phyloP scores from a whole-genome alignment of 2,888 invertebrate species.

The Gortyna flavago region DNA sequence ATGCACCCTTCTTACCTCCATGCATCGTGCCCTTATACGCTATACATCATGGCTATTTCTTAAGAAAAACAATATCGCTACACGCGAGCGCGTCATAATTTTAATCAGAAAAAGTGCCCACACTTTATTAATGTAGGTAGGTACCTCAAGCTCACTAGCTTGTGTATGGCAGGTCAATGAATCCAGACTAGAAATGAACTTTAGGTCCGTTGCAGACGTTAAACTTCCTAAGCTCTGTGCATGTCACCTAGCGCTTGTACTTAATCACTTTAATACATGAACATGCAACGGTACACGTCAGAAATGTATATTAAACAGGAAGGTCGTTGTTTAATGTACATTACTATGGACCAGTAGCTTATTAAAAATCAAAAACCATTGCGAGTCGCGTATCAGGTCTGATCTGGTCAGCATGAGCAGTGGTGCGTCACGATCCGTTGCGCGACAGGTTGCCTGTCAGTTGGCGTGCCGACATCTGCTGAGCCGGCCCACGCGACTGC shows the following conservation, averaged over 20 bases:
- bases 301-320: slow-evolving; percentile 40
- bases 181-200: slow-evolving; percentile 73
- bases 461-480: slow-evolving; percentile 86
- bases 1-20: slow-evolving; percentile 78
- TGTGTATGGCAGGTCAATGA: slow-evolving; percentile 74
- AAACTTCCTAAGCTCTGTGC: slow-evolving; percentile 45
- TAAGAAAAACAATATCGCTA: slow-evolving; percentile 82
- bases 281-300: slow-evolving; percentile 38
- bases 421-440: slow-evolving; percentile 88
- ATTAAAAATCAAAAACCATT: slow-evolving; percentile 83
- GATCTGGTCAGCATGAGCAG: slow-evolving; percentile 82
- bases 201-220: slow-evolving; percentile 70
- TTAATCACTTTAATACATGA: slow-evolving; percentile 42
- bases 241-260: slow-evolving; percentile 42
- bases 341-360: slow-evolving; percentile 64
- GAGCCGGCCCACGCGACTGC: slow-evolving; percentile 75
- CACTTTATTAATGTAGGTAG: slow-evolving; percentile 70
- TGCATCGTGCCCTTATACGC: slow-evolving; percentile 78
- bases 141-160: slow-evolving; percentile 71
- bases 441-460: slow-evolving; percentile 89
- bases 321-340: slow-evolving; percentile 39
- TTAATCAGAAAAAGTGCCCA: slow-evolving; percentile 80
- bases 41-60: slow-evolving; percentile 70
- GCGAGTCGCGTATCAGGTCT: slow-evolving; percentile 81
- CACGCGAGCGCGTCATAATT: slow-evolving; percentile 84